Evolutionary conservation across 1,140 invertebrate genomes (phyloP), one percentile per base, ranked within the genome.

Genomic region (Euura lappo): DNA sequence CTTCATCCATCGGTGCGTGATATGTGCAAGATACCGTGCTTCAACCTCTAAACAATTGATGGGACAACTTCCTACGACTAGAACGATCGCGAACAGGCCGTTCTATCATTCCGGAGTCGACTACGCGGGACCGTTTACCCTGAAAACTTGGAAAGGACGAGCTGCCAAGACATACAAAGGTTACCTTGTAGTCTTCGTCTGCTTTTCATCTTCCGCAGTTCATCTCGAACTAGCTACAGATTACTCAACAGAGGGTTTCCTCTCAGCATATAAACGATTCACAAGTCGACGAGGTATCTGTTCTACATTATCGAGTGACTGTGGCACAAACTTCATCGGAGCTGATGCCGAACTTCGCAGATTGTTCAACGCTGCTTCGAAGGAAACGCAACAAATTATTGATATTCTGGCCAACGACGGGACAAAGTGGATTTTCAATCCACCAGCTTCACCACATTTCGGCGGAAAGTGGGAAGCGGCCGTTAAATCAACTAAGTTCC

Each of bases 381-480:
- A 28, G 28, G 28, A 28, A 28, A 28, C 28, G 0, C 28, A 28
- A 28, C 28, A 42, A 70, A 28, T 47, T 0, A 44, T 75, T 8
- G 67, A 45, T 0, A 11, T 66, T 10, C 70, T 65, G n/a, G 13
- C 2, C 68, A 2, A 60, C 47, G n/a, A 3, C 13, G 10, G 69
- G 0, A 72, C 73, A 2, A 69, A 78, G 6, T 88, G 83, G 82
- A 69, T 79, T 2, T 88, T 84, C 71, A 87, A 82, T 28, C 82
- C 85, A 3, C 86, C 86, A 2, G 51, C 69, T n/a, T 78, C 79
- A 0, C 83, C 85, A 0, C 81, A 87, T 71, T 83, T 86, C 77
- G 84, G 84, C 3, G 85, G 85, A 2, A 78, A 79, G 0, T 88
- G 86, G 86, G 86, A 88, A 68, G 73, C 83, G 1, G 69, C 83